Conservation (phyloP, 2,888 invertebrate species). For the Spialia ferax region DNA sequence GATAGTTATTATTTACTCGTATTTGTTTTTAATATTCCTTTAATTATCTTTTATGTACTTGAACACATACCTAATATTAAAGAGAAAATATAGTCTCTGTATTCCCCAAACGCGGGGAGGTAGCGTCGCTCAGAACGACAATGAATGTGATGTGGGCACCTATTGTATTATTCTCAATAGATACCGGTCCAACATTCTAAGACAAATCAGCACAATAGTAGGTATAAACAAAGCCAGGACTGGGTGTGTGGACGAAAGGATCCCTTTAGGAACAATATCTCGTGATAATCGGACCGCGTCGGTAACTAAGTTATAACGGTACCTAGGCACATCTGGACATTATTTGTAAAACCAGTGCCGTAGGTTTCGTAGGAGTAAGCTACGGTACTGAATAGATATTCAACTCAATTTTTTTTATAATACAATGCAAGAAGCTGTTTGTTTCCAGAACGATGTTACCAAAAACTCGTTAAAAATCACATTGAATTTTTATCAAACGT, state of each 20-base stretch:
- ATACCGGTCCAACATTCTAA: neutral
- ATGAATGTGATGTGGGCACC: neutral
- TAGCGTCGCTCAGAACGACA: constrained; percentile 3
- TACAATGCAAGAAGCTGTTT: neutral
- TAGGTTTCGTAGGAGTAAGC: neutral
- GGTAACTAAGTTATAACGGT: constrained; percentile 21
- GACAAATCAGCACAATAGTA: constrained; percentile 10
- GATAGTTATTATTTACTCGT: neutral
- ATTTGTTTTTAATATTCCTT: neutral
- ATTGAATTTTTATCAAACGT: neutral
- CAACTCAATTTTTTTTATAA: neutral
- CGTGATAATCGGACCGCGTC: neutral
- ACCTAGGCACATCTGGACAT: constrained; percentile 9
- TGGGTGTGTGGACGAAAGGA: constrained; percentile 3
- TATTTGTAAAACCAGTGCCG: constrained; percentile 2
- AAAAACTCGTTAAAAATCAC: neutral
- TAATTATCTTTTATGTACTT: no score
- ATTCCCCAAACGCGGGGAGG: neutral
- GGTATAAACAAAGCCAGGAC: neutral
- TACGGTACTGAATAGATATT: neutral
- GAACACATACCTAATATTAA: no score
- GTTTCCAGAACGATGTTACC: neutral
- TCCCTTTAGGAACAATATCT: constrained; percentile 12
- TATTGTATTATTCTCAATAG: constrained; percentile 14
- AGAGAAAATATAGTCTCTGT: no score